Evolutionary conservation across 2,888 invertebrate genomes (phyloP), one percentile per base, ranked within the genome.

Genomic region (Mesorhabditis belari): DNA sequence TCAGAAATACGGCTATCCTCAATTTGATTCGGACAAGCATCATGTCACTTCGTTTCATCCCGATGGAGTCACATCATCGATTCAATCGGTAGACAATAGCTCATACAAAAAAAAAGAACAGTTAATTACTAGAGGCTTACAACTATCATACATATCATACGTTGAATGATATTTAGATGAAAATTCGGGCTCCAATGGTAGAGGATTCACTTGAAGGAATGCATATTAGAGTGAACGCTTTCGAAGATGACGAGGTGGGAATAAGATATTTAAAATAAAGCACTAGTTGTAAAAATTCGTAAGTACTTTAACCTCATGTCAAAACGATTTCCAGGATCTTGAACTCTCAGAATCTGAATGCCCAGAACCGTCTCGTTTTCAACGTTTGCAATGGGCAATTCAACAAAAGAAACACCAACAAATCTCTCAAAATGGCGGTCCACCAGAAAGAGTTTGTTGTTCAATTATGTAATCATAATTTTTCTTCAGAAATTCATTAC

Each of bases 161-260:
- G 17, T 17, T 12, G 9, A 6, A 6, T 35, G 17, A 35, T 17
- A 35, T 35, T 35, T 17, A 35, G 35, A 35, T 17, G 17, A 35
- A 35, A 35, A 35, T 35, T 17, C 35, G 35, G 6, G 17, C 17
- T 17, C 35, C 35, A 17, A 6, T 63, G 19, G 61, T 72, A 23
- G 70, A 74, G 55, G 76, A 77, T 61, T 77, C 66, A 24, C 62
- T 75, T 53, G 77, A 77, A 59, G 77, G 77, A 26, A 71, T 77
- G 63, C 70, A 70, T 35, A 75, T 77, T 55, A 65, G 70, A n/a
- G 74, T 77, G 44, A 77, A 77, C 57, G 68, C 73, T 23, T 77
- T 77, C 60, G 77, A 77, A 52, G 70, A 67, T 27, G 66, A 67
- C 35, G 75, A 77, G 51, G 77, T 76, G 12, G 17, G 55, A 55